phyloP scores from a whole-genome alignment of 2,797 vertebrate genomes.

The Sarcoramphus papa region DNA sequence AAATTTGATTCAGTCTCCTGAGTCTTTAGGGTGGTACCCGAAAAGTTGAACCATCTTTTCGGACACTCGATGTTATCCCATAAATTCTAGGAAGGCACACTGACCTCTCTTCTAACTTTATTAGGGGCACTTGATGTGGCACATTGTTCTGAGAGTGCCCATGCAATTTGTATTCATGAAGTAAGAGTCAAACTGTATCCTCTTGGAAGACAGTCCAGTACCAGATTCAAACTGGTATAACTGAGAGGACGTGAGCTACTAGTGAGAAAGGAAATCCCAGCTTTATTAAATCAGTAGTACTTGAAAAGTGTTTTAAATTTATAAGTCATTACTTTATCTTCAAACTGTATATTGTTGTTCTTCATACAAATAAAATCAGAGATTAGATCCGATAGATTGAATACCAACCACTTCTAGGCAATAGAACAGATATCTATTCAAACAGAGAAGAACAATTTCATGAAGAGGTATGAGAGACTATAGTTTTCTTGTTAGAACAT shows the following conservation, averaged over 20 bases:
- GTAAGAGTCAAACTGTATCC: background rate
- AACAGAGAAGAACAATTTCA: background rate
- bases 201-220: background rate
- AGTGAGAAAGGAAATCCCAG: background rate
- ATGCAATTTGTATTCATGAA: background rate
- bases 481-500: background rate
- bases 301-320: background rate
- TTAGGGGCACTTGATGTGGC: background rate
- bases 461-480: background rate
- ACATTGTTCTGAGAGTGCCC: background rate
- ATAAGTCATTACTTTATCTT: background rate
- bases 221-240: background rate
- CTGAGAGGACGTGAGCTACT: background rate
- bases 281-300: background rate
- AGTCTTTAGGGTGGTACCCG: background rate
- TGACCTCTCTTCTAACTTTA: background rate
- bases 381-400: background rate
- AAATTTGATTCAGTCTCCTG: fast-evolving
- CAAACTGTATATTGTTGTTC: background rate
- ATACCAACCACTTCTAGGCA: background rate
- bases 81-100: background rate
- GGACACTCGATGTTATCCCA: background rate
- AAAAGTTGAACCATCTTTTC: background rate
- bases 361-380: background rate
- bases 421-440: background rate